A percentile compares a stretch with the other conserved stretches of the same genome.
Evolutionary conservation across 23 tunicate genomes (phyloP).

Genomic region (Pegea sp.): DNA sequence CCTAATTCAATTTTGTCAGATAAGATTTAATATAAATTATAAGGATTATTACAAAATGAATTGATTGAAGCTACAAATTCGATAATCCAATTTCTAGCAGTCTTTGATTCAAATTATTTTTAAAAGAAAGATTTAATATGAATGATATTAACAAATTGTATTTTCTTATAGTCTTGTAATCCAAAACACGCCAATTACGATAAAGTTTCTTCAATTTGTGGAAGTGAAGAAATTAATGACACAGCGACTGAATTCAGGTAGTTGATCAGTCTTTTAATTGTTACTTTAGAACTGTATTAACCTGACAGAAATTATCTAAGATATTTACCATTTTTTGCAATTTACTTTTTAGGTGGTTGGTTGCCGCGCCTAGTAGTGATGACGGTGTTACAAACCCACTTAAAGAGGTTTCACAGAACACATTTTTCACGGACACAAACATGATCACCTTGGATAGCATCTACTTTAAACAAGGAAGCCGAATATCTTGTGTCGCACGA

Average conservation of each 20-base stretch:
- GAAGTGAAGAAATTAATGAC: slow-evolving; percentile 78
- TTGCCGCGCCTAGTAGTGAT: slow-evolving; percentile 66
- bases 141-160: neutral
- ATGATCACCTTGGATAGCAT: slow-evolving; percentile 86
- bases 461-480: slow-evolving; percentile 74
- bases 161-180: slow-evolving; percentile 60
- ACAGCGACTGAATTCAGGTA: slow-evolving; percentile 65
- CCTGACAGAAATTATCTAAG: slow-evolving; percentile 1
- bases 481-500: slow-evolving; percentile 77
- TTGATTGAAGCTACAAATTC: neutral
- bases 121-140: neutral
- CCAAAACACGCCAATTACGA: slow-evolving; percentile 62
- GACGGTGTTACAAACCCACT: slow-evolving; percentile 62
- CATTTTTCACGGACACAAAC: slow-evolving; percentile 84
- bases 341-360: slow-evolving; percentile 45
- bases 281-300: neutral
- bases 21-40: neutral
- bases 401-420: slow-evolving; percentile 64
- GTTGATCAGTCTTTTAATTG: neutral
- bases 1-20: neutral
- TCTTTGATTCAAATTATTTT: neutral
- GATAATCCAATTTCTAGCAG: neutral
- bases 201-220: slow-evolving; percentile 65
- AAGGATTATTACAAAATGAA: neutral
- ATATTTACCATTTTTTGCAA: neutral